Evolutionary conservation across 2,113 vertebrate species (phyloP).

Genomic region (Silurus meridionalis): DNA sequence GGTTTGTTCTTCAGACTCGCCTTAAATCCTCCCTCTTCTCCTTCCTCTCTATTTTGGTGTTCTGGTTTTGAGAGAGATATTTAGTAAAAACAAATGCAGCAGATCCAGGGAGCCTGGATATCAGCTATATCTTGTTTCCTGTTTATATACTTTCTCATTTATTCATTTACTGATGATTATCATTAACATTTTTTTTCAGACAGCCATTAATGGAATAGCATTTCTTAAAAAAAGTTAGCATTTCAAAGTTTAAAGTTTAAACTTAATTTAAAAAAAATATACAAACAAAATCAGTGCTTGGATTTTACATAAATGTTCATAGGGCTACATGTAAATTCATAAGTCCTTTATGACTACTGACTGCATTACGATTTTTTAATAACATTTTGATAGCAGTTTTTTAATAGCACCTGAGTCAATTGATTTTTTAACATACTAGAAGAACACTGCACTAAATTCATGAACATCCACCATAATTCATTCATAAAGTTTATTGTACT

Average conservation of each 20-base stretch:
- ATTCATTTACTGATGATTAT: background rate
- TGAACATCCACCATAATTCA: background rate
- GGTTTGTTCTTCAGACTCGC: background rate
- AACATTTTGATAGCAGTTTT: background rate
- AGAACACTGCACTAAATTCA: background rate
- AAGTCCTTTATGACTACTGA: background rate
- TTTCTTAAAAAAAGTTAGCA: background rate
- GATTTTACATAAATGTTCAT: background rate
- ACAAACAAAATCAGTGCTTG: background rate
- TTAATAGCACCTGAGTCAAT: background rate
- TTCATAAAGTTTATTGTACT: background rate
- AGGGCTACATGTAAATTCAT: background rate
- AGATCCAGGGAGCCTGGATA: background rate
- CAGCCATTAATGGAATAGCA: background rate
- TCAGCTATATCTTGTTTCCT: background rate
- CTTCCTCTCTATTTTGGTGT: background rate
- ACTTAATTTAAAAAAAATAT: background rate
- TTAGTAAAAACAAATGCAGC: background rate
- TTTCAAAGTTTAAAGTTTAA: background rate
- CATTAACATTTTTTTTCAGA: background rate
- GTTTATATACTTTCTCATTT: background rate
- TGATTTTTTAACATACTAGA: constrained; percentile 1
- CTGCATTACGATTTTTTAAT: background rate
- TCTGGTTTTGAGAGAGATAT: background rate
- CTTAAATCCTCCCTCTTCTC: background rate